Conservation (phyloP, 2,888 invertebrate genomes). For the Eulithis prunata region DNA sequence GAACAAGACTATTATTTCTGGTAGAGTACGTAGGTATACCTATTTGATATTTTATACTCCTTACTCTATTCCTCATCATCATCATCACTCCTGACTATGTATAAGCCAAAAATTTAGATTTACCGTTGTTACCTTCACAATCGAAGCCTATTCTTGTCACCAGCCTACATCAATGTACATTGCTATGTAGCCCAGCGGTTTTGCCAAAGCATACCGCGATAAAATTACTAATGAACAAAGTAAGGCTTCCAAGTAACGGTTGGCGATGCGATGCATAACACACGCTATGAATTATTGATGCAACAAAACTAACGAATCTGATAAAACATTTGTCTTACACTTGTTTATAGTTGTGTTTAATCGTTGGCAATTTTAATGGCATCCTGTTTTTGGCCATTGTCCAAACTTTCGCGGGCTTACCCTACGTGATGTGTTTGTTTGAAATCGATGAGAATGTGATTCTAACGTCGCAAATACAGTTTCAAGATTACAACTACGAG, state of each 20-base stretch:
- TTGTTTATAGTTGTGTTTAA: slow-evolving; percentile 67
- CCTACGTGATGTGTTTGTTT: slow-evolving; percentile 52
- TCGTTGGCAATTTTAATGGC: slow-evolving; percentile 57
- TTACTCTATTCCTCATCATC: too few relatives aligned
- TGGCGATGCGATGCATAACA: slow-evolving; percentile 75
- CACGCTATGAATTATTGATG: slow-evolving; percentile 81
- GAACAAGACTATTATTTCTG: too few relatives aligned
- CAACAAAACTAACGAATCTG: slow-evolving; percentile 69
- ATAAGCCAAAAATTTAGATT: too few relatives aligned
- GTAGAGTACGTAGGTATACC: too few relatives aligned
- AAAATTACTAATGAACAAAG: slow-evolving; percentile 79
- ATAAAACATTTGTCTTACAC: slow-evolving; percentile 77
- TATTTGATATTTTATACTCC: too few relatives aligned
- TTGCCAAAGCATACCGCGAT: slow-evolving; percentile 80
- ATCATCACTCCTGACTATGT: too few relatives aligned
- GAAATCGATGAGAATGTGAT: slow-evolving; percentile 34
- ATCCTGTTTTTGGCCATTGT: slow-evolving; percentile 48
- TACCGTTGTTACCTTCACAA: slow-evolving; percentile 3
- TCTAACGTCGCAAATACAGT: slow-evolving; percentile 10
- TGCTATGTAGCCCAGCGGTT: slow-evolving; percentile 80
- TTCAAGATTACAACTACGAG: background rate
- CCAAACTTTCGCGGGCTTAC: slow-evolving; percentile 49
- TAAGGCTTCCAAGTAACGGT: slow-evolving; percentile 83
- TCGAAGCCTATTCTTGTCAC: slow-evolving; percentile 14
- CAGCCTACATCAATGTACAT: slow-evolving; percentile 51